Conservation (phyloP, 2,113 vertebrate genomes). For the Piliocolobus tephrosceles region DNA sequence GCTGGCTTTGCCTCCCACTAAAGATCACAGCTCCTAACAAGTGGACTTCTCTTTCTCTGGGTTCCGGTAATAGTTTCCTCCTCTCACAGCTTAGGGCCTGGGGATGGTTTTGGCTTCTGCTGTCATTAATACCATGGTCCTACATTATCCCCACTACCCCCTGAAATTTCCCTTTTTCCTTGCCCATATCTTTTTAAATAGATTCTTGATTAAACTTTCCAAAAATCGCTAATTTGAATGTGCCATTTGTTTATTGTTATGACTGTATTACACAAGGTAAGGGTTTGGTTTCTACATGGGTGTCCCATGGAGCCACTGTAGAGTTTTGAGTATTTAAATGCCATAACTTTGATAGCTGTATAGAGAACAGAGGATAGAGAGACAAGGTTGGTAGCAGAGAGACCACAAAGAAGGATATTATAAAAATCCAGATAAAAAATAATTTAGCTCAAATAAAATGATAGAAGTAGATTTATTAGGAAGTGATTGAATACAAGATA, state of each 20-base stretch:
- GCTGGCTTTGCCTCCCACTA: background rate
- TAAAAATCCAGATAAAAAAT: background rate
- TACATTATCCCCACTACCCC: background rate
- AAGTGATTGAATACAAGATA: background rate
- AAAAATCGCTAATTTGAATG: background rate
- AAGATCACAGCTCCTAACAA: background rate
- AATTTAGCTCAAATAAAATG: background rate
- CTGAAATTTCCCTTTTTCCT: background rate
- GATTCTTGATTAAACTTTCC: background rate
- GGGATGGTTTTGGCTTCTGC: background rate
- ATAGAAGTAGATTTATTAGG: background rate
- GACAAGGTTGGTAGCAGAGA: background rate
- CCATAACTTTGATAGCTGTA: background rate
- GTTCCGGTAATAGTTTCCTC: background rate
- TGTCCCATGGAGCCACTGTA: too few species aligned
- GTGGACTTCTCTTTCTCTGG: background rate
- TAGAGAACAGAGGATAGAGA: background rate
- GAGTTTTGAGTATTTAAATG: background rate
- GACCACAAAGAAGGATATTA: background rate
- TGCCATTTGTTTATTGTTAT: background rate
- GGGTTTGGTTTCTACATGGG: background rate
- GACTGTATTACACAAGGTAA: background rate
- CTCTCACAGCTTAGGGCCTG: background rate
- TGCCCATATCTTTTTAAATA: background rate
- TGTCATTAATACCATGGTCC: background rate